Base-by-base conservation (phyloP, 2,888 invertebrate genomes). In the Myathropa florea region DNA sequence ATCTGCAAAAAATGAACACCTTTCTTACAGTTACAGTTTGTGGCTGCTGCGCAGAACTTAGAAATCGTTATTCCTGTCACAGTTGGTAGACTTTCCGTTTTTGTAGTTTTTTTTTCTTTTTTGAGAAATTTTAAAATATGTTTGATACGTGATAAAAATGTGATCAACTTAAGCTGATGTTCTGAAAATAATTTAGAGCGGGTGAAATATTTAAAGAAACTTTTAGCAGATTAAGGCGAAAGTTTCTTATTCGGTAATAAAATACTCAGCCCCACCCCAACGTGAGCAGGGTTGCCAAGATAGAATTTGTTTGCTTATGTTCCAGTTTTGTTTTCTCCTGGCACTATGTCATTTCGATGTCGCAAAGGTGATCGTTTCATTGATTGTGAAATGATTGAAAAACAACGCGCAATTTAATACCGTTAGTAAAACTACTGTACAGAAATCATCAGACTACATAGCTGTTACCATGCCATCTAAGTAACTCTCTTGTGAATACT, bases 261-360 rank as follows among this genome's bases (percentile, higher is more conserved):
- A 39, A 26, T 57, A 71, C 23, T 64, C 70, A 73, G 85, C 85
- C 82, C 85, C 85, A 85, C 85, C 85, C 82, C 82, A 64, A 55
- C 30, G 60, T 23, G 12, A 14, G 6, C 55, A 85, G 82, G 64
- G 85, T 85, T 85, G 85, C 82, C 85, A 85, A 77, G 57, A 57
- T 76, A n/a, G 59, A 68, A 53, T 24, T 39, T 12, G 63, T 68
- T 33, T 64, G 30, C 2, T 9, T 2, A 53, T 72, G 73, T 67
- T 73, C 39, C 30, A 70, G 33, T 39, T 36, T 60, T 57, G 26
- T 53, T 39, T 55, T 36, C n/a, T n/a, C 23, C n/a, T 71, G 18
- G n/a, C 39, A 24, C 36, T 59, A 59, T 57, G 24, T 26, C 9
- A 23, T 57, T 57, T 65, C 59, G 53, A 46, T 72, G 60, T 33